phyloP scores from a whole-genome alignment of 2,113 vertebrate species.

The Peromyscus leucopus region DNA sequence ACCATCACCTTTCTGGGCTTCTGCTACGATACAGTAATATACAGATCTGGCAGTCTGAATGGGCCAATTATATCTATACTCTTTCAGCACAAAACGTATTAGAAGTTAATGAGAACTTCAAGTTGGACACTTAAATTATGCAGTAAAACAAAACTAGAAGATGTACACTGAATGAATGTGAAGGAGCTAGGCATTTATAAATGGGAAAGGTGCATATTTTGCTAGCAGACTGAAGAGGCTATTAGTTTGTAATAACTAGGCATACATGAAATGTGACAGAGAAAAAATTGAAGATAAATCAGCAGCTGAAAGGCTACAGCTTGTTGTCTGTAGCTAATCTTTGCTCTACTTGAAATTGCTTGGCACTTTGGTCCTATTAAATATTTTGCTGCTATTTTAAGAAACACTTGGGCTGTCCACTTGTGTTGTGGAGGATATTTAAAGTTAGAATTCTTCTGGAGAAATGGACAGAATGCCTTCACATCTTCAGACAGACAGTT shows the following conservation, averaged over 20 bases:
- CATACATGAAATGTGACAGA: slow-evolving; percentile 59
- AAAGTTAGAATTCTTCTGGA: slow-evolving; percentile 34
- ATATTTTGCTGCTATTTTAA: slow-evolving; percentile 37
- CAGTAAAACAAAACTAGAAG: slow-evolving; percentile 61
- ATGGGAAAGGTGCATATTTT: slow-evolving; percentile 53
- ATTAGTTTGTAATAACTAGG: slow-evolving; percentile 66
- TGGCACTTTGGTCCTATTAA: slow-evolving; percentile 26
- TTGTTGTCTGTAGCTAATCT: slow-evolving; percentile 17
- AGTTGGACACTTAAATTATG: slow-evolving; percentile 42
- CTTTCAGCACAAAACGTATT: slow-evolving; percentile 49
- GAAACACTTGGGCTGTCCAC: neutral
- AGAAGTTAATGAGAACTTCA: slow-evolving; percentile 73
- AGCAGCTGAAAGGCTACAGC: neutral
- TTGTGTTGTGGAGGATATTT: neutral
- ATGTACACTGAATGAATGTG: neutral
- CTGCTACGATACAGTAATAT: neutral
- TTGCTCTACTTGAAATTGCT: neutral
- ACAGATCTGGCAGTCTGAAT: neutral
- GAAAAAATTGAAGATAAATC: slow-evolving; percentile 59
- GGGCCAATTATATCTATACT: neutral
- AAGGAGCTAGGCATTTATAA: neutral
- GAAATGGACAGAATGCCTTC: neutral
- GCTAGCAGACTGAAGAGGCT: slow-evolving; percentile 45
- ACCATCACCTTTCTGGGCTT: neutral
- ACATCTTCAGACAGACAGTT: neutral